Base-by-base conservation (phyloP, 2,888 invertebrate genomes). In the Amphiduros pacificus region DNA sequence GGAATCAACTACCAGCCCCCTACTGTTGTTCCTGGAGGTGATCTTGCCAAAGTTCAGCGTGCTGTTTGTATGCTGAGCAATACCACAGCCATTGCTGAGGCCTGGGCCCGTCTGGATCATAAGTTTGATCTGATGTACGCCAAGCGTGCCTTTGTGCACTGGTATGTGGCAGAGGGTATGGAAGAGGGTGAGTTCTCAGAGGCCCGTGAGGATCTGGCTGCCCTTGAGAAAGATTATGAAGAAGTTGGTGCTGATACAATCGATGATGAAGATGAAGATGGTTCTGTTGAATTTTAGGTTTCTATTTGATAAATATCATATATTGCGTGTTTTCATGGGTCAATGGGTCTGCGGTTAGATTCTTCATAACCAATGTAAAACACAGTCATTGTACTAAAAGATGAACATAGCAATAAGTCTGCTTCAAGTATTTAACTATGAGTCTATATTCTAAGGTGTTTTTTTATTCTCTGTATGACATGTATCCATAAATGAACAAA, bases 61-160 rank as follows among this genome's bases (percentile, higher is more conserved):
- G 91, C 93, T 44, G 90, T 91, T 1, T 90, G 90, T 63, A 92
- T 93, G 90, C 85, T 94, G 56, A 55, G 55, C 55, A 55, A 55
- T 44, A 55, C 55, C 55, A 55, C 55, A 14, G 55, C 55, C 44
- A 55, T 55, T 29, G 55, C 55, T 41, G 55, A 55, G 55, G 55
- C 55, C 55, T 55, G 55, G 55, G 55, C 55, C 44, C 55, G 55
- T 55, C 55, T 55, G 24, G 55, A 55, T 44, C 55, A 55, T 44
- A 55, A 55, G 55, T 55, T 55, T 26, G 55, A 55, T 55, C 55
- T 55, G 5, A 55, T 55, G 55, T 55, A 55, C 20, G 55, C 55
- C 55, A 55, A 55, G 44, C 55, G 55, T 55, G 55, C 55, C 44
- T 55, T 55, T 44, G 55, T 55, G 41, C 55, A 55, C 44, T 55